Evolutionary conservation across 2,888 invertebrate species (phyloP).

Genomic region (Julus scandinavius): DNA sequence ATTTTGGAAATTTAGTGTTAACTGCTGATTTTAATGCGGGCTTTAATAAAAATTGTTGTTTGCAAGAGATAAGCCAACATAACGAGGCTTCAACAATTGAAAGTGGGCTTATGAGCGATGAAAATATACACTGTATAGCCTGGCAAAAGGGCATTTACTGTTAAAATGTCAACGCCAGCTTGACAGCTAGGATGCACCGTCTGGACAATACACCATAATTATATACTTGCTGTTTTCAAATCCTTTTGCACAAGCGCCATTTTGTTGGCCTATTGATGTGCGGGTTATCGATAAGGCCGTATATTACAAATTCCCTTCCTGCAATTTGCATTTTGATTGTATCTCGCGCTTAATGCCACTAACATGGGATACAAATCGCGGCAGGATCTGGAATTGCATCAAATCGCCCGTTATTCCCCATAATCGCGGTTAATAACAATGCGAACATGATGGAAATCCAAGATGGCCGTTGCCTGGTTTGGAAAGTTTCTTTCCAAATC

Average conservation of each 20-base stretch:
- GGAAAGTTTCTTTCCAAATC: too few species aligned
- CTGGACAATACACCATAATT: not conserved
- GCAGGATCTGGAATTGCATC: not conserved
- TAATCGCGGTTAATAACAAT: not conserved
- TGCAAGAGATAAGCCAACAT: not conserved
- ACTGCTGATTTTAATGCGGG: slow-evolving; percentile 11
- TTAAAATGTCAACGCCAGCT: not conserved
- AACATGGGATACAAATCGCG: not conserved
- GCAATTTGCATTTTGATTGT: slow-evolving; percentile 12
- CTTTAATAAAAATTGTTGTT: slow-evolving; percentile 23
- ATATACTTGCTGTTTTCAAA: not conserved
- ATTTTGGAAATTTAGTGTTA: not conserved
- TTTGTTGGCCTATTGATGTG: not conserved
- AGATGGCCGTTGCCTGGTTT: not conserved
- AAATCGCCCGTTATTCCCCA: not conserved
- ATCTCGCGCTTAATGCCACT: not conserved
- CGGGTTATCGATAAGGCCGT: not conserved
- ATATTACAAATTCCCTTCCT: not conserved
- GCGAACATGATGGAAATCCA: not conserved
- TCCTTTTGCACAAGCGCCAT: not conserved
- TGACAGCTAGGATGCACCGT: not conserved
- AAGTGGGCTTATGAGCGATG: not conserved
- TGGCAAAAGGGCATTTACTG: not conserved
- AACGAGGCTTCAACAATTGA: slow-evolving; percentile 7
- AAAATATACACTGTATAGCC: not conserved